phyloP scores from a whole-genome alignment of 2,888 invertebrate genomes.

The Nymphalis c-album region DNA sequence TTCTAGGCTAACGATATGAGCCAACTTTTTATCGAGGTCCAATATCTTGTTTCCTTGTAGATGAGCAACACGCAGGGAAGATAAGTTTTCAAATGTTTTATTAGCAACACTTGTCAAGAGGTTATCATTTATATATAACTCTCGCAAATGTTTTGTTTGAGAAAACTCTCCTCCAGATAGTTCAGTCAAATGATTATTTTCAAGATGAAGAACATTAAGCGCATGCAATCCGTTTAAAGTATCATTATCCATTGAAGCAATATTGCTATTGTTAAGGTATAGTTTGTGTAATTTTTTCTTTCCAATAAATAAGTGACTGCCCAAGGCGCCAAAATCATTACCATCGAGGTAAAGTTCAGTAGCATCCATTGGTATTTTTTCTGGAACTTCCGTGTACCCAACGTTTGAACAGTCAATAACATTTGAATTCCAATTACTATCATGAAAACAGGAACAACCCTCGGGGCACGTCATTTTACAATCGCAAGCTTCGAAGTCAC shows the following conservation, averaged over 20 bases:
- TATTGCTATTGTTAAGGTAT: conserved; percentile 89
- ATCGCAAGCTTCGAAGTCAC: conserved; percentile 93
- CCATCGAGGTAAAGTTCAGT: conserved; percentile 93
- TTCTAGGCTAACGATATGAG: conserved; percentile 82
- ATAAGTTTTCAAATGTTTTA: conserved; percentile 87
- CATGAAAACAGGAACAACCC: conserved; percentile 92
- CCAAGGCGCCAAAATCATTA: conserved; percentile 87
- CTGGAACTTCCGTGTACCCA: conserved; percentile 86
- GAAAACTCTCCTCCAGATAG: conserved; percentile 90
- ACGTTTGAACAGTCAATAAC: conserved; percentile 90
- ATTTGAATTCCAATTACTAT: conserved; percentile 91
- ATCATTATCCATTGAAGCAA: conserved; percentile 87
- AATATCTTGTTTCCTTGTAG: conserved; percentile 89
- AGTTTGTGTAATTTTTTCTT: conserved; percentile 89
- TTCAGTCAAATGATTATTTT: conserved; percentile 87
- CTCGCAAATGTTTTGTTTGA: conserved; percentile 87
- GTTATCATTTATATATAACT: conserved; percentile 91
- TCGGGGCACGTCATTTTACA: conserved; percentile 94
- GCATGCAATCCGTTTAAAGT: conserved; percentile 89
- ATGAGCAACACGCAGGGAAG: conserved; percentile 85
- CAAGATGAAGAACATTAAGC: conserved; percentile 87
- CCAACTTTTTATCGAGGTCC: conserved; percentile 85
- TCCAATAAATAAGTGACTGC: conserved; percentile 91
- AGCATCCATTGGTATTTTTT: conserved; percentile 92
- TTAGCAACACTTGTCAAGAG: conserved; percentile 86